Conservation (phyloP, 2,888 invertebrate genomes). For the Asteroscopus sphinx region DNA sequence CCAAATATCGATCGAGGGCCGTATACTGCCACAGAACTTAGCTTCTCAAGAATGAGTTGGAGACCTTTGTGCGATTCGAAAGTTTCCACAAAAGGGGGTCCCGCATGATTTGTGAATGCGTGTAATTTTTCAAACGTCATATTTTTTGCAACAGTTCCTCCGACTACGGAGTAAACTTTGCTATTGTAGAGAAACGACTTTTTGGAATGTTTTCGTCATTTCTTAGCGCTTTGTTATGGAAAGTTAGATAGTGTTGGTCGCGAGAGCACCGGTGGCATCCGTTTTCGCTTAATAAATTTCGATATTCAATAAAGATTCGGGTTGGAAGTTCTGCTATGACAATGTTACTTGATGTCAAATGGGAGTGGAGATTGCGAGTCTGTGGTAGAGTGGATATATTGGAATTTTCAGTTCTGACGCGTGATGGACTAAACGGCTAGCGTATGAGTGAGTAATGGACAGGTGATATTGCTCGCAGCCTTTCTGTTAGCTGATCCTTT, state of each 20-base stretch:
- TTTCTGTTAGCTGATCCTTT: slow-evolving; percentile 72
- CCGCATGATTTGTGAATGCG: slow-evolving; percentile 89
- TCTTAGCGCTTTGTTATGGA: slow-evolving; percentile 76
- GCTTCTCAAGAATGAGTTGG: slow-evolving; percentile 82
- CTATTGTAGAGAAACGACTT: slow-evolving; percentile 84
- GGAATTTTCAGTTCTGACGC: slow-evolving; percentile 39
- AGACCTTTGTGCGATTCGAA: slow-evolving; percentile 82
- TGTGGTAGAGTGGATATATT: slow-evolving; percentile 48
- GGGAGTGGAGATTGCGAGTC: slow-evolving; percentile 48
- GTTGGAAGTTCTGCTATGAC: slow-evolving; percentile 55
- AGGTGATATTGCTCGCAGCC: slow-evolving; percentile 69
- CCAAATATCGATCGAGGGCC: slow-evolving; percentile 61
- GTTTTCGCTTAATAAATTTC: slow-evolving; percentile 72
- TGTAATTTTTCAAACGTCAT: slow-evolving; percentile 90
- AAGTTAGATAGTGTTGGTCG: slow-evolving; percentile 81
- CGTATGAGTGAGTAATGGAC: slow-evolving; percentile 66
- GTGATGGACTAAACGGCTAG: slow-evolving; percentile 55
- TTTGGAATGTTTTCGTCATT: slow-evolving; percentile 74
- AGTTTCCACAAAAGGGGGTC: slow-evolving; percentile 85
- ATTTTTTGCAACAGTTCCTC: slow-evolving; percentile 86
- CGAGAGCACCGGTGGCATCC: slow-evolving; percentile 71
- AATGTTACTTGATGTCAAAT: slow-evolving; percentile 59
- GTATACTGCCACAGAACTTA: slow-evolving; percentile 72
- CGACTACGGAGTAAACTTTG: slow-evolving; percentile 83
- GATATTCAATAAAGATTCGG: slow-evolving; percentile 66